Conservation (phyloP, 2,888 invertebrate genomes). For the Cephus rjabovi region DNA sequence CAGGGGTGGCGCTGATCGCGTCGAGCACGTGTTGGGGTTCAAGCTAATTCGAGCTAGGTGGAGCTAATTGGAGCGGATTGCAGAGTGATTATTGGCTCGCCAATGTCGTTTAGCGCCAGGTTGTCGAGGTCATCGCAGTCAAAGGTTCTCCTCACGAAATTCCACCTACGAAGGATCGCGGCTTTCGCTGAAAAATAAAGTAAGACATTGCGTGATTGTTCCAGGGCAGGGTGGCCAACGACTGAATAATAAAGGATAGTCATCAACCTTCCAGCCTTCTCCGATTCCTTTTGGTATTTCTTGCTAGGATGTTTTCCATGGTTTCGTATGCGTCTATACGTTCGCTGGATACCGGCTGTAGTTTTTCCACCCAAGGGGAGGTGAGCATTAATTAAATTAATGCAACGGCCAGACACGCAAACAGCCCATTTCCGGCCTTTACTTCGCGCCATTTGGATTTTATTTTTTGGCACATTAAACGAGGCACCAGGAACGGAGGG, state of each 20-base stretch:
- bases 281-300: conserved; percentile 10
- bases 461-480: conserved; percentile 23
- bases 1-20: too few species aligned
- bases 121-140: neutral
- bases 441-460: conserved; percentile 35
- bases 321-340: too few species aligned
- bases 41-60: too few species aligned
- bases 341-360: too few species aligned
- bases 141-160: neutral
- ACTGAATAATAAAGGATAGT: conserved; percentile 7
- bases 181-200: neutral
- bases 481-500: neutral
- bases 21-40: too few species aligned
- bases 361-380: conserved; percentile 23
- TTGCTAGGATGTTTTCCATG: conserved; percentile 11
- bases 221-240: neutral
- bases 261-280: neutral
- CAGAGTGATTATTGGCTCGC: neutral
- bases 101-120: neutral
- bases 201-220: conserved; percentile 1
- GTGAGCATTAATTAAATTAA: conserved; percentile 45
- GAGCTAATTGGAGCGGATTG: too few species aligned
- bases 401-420: conserved; percentile 38
- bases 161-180: neutral
- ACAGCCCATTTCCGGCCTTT: conserved; percentile 31